Evolutionary conservation across 2,113 vertebrate genomes (phyloP), one percentile per base, ranked within the genome.

Genomic region (Rhinoptilus africanus): DNA sequence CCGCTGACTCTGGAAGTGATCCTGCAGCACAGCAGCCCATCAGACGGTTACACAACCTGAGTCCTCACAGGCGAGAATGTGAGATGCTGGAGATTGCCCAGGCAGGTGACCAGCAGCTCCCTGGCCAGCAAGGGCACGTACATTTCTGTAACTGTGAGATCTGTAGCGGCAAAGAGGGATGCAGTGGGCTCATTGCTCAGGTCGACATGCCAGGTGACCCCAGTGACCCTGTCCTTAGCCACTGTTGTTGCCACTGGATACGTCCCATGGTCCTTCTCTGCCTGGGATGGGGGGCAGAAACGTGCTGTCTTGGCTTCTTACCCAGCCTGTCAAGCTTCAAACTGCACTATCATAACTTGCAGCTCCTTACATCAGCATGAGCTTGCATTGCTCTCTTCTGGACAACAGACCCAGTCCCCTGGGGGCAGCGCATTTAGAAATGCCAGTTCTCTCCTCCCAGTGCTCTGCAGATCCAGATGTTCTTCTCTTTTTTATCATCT

Each of bases 361-460:
- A 91, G 76, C 68, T 93, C 68, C 94, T 91, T 95, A 54, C 86
- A 87, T 94, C 93, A 94, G 84, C 87, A 41, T 89, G 45, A 91
- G 82, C 67, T 71, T 88, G 87, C 77, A 69, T 34, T 88, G 85
- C 87, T 92, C 71, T 95, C 82, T 73, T 72, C 89, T 94, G 80
- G 88, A 92, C 73, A 93, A 53, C 77, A 82, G 78, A 89, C 88
- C 43, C 69, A 41, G 45, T 94, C 87, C 77, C 92, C 64, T 45
- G 81, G 60, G 93, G 78, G 45, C 89, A 94, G 87, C 71, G 32
- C 20, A 24, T 91, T 94, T 95, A 89, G 84, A 95, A 96, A 95
- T 73, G 81, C 67, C 71, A 62, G 11, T 82, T 93, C 45, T 64
- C 56, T 96, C 89, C 39, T 94, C 43, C 35, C 57, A n/a, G 74